phyloP scores from a whole-genome alignment of 2,888 invertebrate species.

The Tetrapedia diversipes region DNA sequence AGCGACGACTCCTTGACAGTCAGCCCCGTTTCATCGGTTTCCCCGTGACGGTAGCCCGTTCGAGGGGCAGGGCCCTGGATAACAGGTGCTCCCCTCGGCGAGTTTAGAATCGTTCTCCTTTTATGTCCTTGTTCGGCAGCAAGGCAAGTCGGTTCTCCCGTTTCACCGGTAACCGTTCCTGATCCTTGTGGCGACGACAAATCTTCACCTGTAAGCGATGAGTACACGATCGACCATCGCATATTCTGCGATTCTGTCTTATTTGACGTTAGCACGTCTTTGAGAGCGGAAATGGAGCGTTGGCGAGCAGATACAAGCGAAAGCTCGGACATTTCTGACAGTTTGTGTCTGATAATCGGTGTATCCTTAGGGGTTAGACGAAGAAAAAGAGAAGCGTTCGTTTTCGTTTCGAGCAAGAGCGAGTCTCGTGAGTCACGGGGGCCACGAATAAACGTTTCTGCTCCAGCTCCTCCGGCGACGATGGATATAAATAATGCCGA shows the following conservation, averaged over 20 bases:
- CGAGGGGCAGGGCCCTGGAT: background rate
- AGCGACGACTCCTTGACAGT: background rate
- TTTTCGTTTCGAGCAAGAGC: constrained; percentile 26
- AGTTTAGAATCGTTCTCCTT: constrained; percentile 47
- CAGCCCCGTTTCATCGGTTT: constrained; percentile 17
- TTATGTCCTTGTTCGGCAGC: constrained; percentile 40
- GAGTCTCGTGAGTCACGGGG: constrained; percentile 66
- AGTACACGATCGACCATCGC: constrained; percentile 23
- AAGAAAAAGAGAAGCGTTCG: background rate
- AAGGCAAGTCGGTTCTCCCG: constrained; percentile 44
- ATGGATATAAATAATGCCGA: constrained; percentile 68
- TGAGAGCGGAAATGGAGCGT: too few relatives aligned
- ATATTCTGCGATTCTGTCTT: background rate
- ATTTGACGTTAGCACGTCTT: too few relatives aligned
- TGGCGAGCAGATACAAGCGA: too few relatives aligned
- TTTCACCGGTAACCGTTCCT: constrained; percentile 40
- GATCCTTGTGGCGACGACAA: constrained; percentile 11
- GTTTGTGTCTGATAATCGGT: too few relatives aligned
- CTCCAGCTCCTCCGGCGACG: constrained; percentile 59
- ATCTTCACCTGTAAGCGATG: constrained; percentile 49
- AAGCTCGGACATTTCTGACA: too few relatives aligned
- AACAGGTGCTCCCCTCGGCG: constrained; percentile 40
- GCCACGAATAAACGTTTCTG: constrained; percentile 70
- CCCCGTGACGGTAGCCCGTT: background rate
- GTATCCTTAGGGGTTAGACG: too few relatives aligned